A percentile compares a stretch with the other conserved stretches of the same genome.
phyloP scores from a whole-genome alignment of 2,888 invertebrate species.

The Patella depressa region DNA sequence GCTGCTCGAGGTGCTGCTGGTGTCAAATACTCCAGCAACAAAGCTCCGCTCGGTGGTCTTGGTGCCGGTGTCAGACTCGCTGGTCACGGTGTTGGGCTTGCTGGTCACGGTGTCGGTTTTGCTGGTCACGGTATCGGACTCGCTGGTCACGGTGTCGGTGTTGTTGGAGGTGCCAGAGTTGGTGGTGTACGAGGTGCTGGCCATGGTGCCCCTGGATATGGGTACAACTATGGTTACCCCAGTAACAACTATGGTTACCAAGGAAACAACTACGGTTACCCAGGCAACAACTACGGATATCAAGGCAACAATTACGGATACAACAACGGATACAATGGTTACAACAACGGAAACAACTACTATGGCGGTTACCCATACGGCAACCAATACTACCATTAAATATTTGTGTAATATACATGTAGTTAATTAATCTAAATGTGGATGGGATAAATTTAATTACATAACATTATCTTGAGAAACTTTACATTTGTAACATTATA shows the following conservation, averaged over 20 bases:
- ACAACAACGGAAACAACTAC: constrained; percentile 3
- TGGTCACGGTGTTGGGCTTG: not conserved
- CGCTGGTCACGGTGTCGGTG: not conserved
- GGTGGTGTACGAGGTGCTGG: not conserved
- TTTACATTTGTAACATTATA: too few species aligned
- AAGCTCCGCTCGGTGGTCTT: not conserved
- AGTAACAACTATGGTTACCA: constrained; percentile 5
- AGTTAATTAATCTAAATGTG: too few species aligned
- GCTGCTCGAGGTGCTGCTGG: not conserved
- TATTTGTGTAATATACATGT: too few species aligned
- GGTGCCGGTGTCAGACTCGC: not conserved
- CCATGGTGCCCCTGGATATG: not conserved
- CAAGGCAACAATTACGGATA: not conserved
- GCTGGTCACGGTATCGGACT: not conserved
- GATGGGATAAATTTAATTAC: too few species aligned
- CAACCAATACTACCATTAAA: not conserved
- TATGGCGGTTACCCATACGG: not conserved
- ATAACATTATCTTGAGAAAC: too few species aligned
- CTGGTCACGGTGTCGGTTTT: not conserved
- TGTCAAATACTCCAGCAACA: not conserved
- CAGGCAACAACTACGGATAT: not conserved
- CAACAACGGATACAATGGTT: not conserved
- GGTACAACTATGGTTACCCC: not conserved
- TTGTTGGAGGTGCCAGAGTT: too few species aligned
- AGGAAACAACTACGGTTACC: not conserved